Conservation (phyloP, 1,140 invertebrate species). For the Dreissena polymorpha region DNA sequence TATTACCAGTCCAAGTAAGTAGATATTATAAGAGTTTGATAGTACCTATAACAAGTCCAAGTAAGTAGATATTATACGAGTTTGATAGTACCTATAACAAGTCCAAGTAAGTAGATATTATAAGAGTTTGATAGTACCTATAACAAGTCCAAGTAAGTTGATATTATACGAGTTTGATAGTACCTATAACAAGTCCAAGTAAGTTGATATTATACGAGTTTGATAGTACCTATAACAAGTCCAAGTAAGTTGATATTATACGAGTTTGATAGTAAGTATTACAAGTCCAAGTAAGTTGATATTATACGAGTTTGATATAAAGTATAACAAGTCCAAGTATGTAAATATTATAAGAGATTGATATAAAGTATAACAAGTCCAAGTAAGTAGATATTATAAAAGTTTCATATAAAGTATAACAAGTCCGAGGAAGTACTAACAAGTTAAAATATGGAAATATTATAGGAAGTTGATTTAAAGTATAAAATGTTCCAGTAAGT, state of each 20-base stretch:
- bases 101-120: no score
- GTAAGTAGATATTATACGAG: no score
- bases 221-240: slow-evolving; percentile 88
- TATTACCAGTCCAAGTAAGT: background rate
- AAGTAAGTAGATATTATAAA: background rate
- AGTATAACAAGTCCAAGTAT: slow-evolving; percentile 93
- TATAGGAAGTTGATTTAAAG: no score
- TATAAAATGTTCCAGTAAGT: no score
- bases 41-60: no score
- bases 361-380: background rate
- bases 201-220: background rate
- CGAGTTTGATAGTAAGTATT: background rate
- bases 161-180: background rate
- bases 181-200: background rate
- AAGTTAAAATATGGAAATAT: background rate
- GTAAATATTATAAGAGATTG: slow-evolving; percentile 70
- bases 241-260: slow-evolving; percentile 86
- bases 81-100: no score
- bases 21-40: no score
- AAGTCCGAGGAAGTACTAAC: slow-evolving; percentile 92
- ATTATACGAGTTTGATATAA: no score
- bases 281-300: background rate
- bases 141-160: slow-evolving; percentile 97
- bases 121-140: no score
- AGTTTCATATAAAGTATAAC: slow-evolving; percentile 57